These are phyloP conservation scores for Uropsilus gracilis DNA, from an alignment of 2,113 vertebrate species.

Conservation along the genomic window DNA sequence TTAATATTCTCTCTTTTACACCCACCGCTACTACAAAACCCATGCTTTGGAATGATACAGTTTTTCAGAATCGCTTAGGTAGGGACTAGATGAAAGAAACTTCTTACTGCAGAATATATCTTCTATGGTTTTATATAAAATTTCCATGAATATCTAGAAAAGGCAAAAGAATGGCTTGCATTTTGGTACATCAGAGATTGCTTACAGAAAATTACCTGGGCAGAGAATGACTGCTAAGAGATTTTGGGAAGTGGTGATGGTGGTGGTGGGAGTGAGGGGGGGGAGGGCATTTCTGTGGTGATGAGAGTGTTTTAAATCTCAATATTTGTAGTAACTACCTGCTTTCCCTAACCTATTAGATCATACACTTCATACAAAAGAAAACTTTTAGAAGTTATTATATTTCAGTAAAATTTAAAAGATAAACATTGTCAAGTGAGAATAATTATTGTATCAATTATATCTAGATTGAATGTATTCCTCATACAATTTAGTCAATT, in stretches of 20 bases:
- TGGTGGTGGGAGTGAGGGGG: no score
- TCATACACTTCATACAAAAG: not conserved
- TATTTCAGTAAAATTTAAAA: not conserved
- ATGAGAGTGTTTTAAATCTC: not conserved
- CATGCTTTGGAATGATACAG: not conserved
- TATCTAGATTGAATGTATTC: not conserved
- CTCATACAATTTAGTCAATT: not conserved
- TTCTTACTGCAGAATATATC: not conserved
- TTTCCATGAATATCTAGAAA: not conserved
- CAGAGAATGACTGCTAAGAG: not conserved
- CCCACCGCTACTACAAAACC: no score
- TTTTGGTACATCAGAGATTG: not conserved
- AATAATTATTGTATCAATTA: not conserved
- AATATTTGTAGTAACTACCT: not conserved
- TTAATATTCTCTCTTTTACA: not conserved
- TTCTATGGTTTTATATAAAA: not conserved
- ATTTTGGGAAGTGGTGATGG: no score
- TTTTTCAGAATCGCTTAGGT: not conserved
- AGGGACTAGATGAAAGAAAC: not conserved
- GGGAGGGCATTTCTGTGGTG: no score
- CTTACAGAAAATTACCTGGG: not conserved
- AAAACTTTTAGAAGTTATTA: not conserved
- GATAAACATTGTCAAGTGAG: not conserved
- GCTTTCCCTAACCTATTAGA: not conserved
- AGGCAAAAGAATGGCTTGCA: not conserved